These are phyloP conservation scores for Gavialis gangeticus DNA, from an alignment of 2,113 vertebrate species.

Conservation along the genomic window DNA sequence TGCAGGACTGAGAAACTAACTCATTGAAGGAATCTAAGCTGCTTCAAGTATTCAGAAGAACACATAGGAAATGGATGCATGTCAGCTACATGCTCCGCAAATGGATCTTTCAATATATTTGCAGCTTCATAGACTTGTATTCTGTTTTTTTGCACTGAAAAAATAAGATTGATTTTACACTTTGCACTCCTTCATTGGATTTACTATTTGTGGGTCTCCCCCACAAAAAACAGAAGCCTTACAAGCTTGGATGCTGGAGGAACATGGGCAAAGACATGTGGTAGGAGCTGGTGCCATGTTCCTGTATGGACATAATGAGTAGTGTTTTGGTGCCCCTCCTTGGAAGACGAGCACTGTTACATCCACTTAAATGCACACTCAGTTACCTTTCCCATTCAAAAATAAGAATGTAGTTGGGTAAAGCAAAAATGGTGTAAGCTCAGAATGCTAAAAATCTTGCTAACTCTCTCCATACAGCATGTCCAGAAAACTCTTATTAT, in stretches of 20 bases:
- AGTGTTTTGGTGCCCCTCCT: neutral
- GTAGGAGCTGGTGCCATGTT: neutral
- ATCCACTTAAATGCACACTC: neutral
- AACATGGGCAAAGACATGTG: neutral
- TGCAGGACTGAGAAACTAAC: rapidly evolving
- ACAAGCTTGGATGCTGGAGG: neutral
- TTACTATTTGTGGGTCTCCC: neutral
- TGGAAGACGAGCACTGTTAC: rapidly evolving
- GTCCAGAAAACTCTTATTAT: constrained; percentile 54
- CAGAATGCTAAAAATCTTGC: rapidly evolving
- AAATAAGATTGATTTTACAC: neutral
- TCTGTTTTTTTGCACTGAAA: neutral
- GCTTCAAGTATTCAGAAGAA: neutral
- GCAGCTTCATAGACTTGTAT: neutral
- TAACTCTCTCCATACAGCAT: neutral
- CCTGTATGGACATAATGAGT: rapidly evolving
- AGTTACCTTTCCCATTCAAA: neutral
- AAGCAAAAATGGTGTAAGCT: neutral
- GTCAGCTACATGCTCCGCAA: constrained; percentile 1
- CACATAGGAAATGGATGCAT: neutral
- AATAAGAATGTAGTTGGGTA: neutral
- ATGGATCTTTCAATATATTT: neutral
- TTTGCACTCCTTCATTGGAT: neutral
- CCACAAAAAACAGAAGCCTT: neutral
- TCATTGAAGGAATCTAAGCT: constrained; percentile 9